Evolutionary conservation across 2,113 vertebrate species (phyloP).

Genomic region (Osmerus mordax): DNA sequence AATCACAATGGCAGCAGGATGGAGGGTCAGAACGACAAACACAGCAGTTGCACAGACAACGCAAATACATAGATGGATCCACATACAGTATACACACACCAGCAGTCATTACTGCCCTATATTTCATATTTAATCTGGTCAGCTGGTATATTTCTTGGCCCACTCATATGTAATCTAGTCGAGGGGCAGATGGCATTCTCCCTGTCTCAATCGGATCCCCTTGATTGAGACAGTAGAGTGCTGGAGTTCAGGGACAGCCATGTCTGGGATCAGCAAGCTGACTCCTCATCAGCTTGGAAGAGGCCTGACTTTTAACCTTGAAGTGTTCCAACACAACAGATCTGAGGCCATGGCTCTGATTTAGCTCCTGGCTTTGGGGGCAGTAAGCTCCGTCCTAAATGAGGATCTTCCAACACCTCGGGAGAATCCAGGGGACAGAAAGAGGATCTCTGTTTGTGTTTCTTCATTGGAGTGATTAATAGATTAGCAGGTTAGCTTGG

Average conservation of each 20-base stretch:
- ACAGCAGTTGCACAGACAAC: not conserved
- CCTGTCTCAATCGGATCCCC: slow-evolving; percentile 54
- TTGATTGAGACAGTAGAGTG: slow-evolving; percentile 50
- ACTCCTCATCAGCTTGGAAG: slow-evolving; percentile 15
- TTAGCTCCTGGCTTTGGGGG: not conserved
- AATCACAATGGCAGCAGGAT: not conserved
- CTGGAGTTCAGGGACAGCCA: slow-evolving; percentile 30
- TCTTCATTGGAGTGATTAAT: not conserved
- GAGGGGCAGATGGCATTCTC: slow-evolving; percentile 62
- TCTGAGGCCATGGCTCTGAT: not conserved
- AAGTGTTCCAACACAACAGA: not conserved
- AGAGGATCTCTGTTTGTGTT: not conserved
- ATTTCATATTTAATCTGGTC: slow-evolving; percentile 71
- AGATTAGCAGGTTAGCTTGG: not conserved
- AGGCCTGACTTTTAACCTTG: not conserved
- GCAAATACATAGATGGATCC: slow-evolving; percentile 1
- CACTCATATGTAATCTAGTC: slow-evolving; percentile 62
- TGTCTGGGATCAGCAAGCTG: slow-evolving; percentile 49
- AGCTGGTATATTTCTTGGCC: slow-evolving; percentile 65
- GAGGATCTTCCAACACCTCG: not conserved
- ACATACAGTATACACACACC: slow-evolving; percentile 3
- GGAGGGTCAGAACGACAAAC: slow-evolving; percentile 2
- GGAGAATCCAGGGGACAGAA: not conserved
- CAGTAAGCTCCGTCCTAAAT: not conserved
- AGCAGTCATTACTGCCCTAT: slow-evolving; percentile 63